Base-by-base conservation (phyloP, 1,140 invertebrate species). In the Zaprionus capensis region DNA sequence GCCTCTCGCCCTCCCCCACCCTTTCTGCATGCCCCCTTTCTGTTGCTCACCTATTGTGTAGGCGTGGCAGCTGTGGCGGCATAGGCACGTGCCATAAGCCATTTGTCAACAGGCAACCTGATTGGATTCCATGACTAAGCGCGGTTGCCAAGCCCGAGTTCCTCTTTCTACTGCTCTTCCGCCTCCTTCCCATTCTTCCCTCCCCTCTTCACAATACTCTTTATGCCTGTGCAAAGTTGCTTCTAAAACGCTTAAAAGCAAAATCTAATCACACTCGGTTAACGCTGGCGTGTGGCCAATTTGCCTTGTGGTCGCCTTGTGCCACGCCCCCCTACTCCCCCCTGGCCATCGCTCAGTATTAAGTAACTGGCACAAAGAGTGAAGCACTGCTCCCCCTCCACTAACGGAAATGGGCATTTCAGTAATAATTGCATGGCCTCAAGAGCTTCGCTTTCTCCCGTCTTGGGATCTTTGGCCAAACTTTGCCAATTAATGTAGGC, bases 41-140 rank as follows among this genome's bases (percentile, higher is more conserved):
- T 11, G 28, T 28, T 15, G 36, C 20, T 68, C 61, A 80, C 69
- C 70, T 74, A 36, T 79, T 76, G 62, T 71, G 22, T 20, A 36
- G 57, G 34, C 7, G 49, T 34, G 26, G 58, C 28, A n/a, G n/a
- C 12, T 1, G 41, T 24, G 36, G 64, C 41, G 51, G 56, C 51
- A 71, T 77, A 77, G 76, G 73, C 83, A 87, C 80, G 83, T 87
- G 83, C 77, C 83, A 87, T 78, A 87, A 87, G 74, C 65, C 83
- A 87, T 87, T 87, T 87, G 83, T 87, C 83, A 87, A 80, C 83
- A 78, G 62, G 7, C 68, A 71, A 68, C 78, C 83, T 82, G 83
- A 86, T 86, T 86, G 83, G 83, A 87, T 86, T 87, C 73, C 58
- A 68, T 69, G 75, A 59, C 75, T 70, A 79, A 86, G 82, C 63